Conservation (phyloP, 2,113 vertebrate species). For the Limanda limanda region DNA sequence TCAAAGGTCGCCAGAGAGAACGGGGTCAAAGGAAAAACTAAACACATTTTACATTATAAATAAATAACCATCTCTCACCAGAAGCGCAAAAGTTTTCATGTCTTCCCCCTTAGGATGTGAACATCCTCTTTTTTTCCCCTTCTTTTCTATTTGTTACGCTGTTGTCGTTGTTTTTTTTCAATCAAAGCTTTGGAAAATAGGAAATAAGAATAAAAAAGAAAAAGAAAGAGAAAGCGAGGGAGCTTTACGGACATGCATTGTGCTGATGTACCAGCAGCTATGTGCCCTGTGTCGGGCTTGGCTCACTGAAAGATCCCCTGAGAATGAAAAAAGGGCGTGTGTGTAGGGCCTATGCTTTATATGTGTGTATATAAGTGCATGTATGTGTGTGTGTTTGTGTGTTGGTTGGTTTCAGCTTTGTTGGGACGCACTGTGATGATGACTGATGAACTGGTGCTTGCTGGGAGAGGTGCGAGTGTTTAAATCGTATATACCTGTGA, state of each 20-base stretch:
- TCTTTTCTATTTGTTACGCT: slow-evolving; percentile 28
- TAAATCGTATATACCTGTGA: slow-evolving; percentile 27
- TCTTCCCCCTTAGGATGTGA: slow-evolving; percentile 44
- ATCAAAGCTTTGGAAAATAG: slow-evolving; percentile 74
- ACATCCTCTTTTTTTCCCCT: slow-evolving; percentile 38
- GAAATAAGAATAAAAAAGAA: slow-evolving; percentile 40
- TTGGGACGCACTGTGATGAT: slow-evolving; percentile 44
- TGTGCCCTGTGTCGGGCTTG: slow-evolving; percentile 71
- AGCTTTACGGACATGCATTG: slow-evolving; percentile 70
- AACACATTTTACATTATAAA: slow-evolving; percentile 77
- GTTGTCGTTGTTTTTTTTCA: slow-evolving; percentile 34
- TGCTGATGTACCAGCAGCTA: slow-evolving; percentile 78
- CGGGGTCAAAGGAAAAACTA: slow-evolving; percentile 59
- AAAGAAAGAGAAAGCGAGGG: slow-evolving; percentile 48
- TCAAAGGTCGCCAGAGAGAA: slow-evolving; percentile 71
- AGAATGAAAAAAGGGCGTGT: slow-evolving; percentile 75
- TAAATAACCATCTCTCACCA: slow-evolving; percentile 79
- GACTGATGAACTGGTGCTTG: slow-evolving; percentile 29
- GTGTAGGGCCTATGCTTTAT: slow-evolving; percentile 40
- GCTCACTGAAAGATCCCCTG: slow-evolving; percentile 80
- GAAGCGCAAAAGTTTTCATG: slow-evolving; percentile 69
- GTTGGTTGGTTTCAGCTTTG: slow-evolving; percentile 59
- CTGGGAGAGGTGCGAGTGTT: slow-evolving; percentile 32
- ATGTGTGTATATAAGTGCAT: slow-evolving; percentile 50
- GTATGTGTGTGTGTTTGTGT: slow-evolving; percentile 55